Percentiles rank a stretch among this genome's conserved stretches.
These are phyloP conservation scores for Nannospalax galili DNA, from an alignment of 2,113 vertebrate genomes.

Conservation along the genomic window DNA sequence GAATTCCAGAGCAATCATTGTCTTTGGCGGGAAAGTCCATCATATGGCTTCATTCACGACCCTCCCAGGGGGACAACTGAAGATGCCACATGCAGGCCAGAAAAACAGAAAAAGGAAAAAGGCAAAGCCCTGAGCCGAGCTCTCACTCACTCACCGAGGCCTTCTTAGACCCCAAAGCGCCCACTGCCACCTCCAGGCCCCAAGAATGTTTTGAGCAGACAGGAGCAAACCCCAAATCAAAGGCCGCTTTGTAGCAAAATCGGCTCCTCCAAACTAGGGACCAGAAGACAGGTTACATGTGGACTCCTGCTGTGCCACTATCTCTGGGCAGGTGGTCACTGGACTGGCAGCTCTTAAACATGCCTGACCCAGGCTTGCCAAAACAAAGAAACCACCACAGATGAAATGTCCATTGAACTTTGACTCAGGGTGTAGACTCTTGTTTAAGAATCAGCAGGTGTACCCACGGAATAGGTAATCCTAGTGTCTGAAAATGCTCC, in stretches of 20 bases:
- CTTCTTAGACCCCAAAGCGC: rapidly evolving
- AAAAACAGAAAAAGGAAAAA: no score
- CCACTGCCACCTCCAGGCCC: no score
- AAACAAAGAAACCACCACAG: background rate
- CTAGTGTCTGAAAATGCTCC: rapidly evolving
- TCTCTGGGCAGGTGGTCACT: background rate
- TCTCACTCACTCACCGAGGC: rapidly evolving
- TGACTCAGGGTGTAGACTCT: rapidly evolving
- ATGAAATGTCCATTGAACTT: background rate
- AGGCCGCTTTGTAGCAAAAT: no score
- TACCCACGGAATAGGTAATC: rapidly evolving
- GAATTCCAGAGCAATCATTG: background rate
- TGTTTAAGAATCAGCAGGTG: background rate
- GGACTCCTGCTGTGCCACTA: rapidly evolving
- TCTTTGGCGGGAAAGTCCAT: background rate
- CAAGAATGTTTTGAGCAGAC: background rate
- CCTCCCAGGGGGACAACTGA: background rate
- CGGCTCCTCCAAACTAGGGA: rapidly evolving
- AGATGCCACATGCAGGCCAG: background rate
- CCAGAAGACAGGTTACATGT: rapidly evolving
- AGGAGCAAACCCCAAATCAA: background rate
- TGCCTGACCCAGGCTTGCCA: background rate
- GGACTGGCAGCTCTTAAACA: background rate
- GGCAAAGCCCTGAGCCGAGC: background rate
- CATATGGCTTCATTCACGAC: background rate